These are phyloP conservation scores for Champsocephalus esox DNA, from an alignment of 2,797 vertebrate genomes.

Conservation along the genomic window DNA sequence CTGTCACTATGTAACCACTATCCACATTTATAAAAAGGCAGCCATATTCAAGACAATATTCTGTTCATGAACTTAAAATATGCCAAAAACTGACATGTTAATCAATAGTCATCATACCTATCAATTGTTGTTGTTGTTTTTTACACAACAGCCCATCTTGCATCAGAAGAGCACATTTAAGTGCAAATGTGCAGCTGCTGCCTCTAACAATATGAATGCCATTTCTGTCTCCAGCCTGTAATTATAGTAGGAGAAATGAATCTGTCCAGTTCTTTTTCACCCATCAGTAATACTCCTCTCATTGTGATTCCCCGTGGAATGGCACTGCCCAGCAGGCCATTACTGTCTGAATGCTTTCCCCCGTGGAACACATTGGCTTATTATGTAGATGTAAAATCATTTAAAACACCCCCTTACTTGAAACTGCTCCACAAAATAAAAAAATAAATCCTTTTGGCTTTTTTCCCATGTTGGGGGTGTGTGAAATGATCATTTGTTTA, in stretches of 20 bases:
- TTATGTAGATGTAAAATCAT: slow-evolving; percentile 78
- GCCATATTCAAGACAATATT: not conserved
- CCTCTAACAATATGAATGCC: slow-evolving; percentile 69
- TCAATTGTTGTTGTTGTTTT: slow-evolving; percentile 28
- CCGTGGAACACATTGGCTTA: slow-evolving; percentile 57
- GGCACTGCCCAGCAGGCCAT: slow-evolving; percentile 76
- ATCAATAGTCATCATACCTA: slow-evolving; percentile 1
- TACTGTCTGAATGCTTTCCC: slow-evolving; percentile 64
- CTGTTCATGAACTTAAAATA: not conserved
- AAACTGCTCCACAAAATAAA: slow-evolving; percentile 56
- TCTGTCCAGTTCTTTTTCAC: slow-evolving; percentile 80
- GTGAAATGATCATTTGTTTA: slow-evolving; percentile 72
- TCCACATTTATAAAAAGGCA: not conserved
- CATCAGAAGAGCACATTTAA: slow-evolving; percentile 61
- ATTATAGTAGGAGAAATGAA: slow-evolving; percentile 80
- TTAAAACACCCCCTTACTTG: slow-evolving; percentile 60
- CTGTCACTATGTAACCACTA: not conserved
- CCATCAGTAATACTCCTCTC: slow-evolving; percentile 78
- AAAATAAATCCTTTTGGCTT: slow-evolving; percentile 54
- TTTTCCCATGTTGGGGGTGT: slow-evolving; percentile 39
- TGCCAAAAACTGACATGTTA: not conserved
- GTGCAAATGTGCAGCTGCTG: slow-evolving; percentile 65
- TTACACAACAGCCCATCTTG: slow-evolving; percentile 36
- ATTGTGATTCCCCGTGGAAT: slow-evolving; percentile 79
- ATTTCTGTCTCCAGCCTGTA: slow-evolving; percentile 74